phyloP scores from a whole-genome alignment of 2,888 invertebrate species.

The Drosophila putrida region DNA sequence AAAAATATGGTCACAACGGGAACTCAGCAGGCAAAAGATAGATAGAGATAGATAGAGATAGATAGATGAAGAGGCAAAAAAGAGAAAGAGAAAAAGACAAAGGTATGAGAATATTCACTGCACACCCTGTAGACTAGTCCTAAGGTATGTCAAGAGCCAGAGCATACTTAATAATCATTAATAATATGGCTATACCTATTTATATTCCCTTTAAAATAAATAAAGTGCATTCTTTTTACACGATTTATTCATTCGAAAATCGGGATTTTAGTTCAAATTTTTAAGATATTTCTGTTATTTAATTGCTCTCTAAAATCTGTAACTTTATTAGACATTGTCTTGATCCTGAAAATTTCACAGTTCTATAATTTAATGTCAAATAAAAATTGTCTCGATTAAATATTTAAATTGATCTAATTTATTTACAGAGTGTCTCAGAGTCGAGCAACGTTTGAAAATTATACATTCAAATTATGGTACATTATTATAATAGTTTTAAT shows the following conservation, averaged over 20 bases:
- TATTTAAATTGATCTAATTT: background rate
- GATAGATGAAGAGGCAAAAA: background rate
- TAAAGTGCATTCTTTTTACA: too few species aligned
- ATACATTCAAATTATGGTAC: background rate
- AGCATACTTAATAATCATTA: background rate
- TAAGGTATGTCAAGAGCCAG: background rate
- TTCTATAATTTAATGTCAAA: too few species aligned
- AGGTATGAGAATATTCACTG: background rate
- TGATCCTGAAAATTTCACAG: background rate
- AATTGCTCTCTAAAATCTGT: too few species aligned
- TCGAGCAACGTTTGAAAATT: background rate
- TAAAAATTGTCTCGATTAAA: too few species aligned
- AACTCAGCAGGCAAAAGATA: slow-evolving; percentile 21
- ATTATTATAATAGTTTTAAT: slow-evolving; percentile 12
- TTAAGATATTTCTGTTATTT: too few species aligned
- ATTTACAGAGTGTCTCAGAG: background rate
- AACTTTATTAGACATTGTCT: too few species aligned
- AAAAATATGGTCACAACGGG: slow-evolving; percentile 65
- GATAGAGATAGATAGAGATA: background rate
- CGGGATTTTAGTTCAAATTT: too few species aligned
- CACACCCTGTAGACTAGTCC: background rate
- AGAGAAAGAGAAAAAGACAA: background rate
- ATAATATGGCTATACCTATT: too few species aligned
- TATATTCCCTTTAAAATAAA: too few species aligned
- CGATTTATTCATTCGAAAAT: too few species aligned